phyloP scores from a whole-genome alignment of 2,797 vertebrate genomes.

The Lagodon rhomboides region DNA sequence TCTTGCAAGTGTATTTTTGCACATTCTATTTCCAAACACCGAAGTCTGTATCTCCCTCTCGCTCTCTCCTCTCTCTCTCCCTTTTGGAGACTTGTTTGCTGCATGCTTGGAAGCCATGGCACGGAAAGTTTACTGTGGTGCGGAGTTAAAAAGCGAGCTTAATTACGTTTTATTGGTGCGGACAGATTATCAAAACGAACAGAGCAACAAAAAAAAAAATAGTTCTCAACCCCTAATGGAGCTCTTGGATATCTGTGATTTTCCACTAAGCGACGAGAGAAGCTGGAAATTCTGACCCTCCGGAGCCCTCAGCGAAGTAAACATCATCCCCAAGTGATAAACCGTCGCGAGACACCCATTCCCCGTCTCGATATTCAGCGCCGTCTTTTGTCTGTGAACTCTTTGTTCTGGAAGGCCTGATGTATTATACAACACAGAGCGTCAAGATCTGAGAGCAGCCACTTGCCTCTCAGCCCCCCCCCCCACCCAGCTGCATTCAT shows the following conservation, averaged over 20 bases:
- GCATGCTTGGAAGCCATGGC: constrained; percentile 72
- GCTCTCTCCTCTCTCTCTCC: constrained; percentile 24
- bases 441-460: constrained; percentile 55
- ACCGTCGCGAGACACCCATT: constrained; percentile 33
- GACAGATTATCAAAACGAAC: constrained; percentile 82
- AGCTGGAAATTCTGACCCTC: constrained; percentile 48
- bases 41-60: constrained; percentile 55
- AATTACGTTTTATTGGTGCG: constrained; percentile 81
- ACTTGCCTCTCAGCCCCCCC: constrained; percentile 53
- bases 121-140: constrained; percentile 82
- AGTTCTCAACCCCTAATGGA: constrained; percentile 61
- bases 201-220: constrained; percentile 37
- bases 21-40: constrained; percentile 82
- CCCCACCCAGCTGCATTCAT: constrained; percentile 40
- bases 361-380: constrained; percentile 38
- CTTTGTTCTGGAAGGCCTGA: constrained; percentile 52
- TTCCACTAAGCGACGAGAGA: constrained; percentile 55
- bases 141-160: constrained; percentile 78
- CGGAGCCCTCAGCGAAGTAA: constrained; percentile 33
- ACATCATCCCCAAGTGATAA: constrained; percentile 36
- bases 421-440: constrained; percentile 54
- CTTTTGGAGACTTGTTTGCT: constrained; percentile 79
- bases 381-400: constrained; percentile 50
- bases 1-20: constrained; percentile 81
- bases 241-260: constrained; percentile 54